Percentiles rank a stretch among this genome's conserved stretches.
These are phyloP conservation scores for Lepidocolaptes lacrymiger DNA, from an alignment of 2,797 vertebrate species.

Conservation along the genomic window DNA sequence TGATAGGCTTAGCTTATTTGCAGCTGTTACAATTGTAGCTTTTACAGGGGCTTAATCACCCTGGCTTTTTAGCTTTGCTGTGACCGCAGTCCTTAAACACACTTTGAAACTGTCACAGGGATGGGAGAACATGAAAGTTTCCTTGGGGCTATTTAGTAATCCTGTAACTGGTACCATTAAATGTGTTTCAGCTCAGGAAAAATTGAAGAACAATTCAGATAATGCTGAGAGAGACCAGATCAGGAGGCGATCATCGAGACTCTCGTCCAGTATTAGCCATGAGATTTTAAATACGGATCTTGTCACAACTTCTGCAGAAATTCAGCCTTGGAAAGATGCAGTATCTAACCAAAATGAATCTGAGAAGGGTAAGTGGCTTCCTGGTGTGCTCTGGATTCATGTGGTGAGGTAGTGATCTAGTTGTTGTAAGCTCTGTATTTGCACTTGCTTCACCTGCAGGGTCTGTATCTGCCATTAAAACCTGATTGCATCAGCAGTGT, in stretches of 20 bases:
- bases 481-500: not conserved
- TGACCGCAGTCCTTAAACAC: not conserved
- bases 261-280: conserved; percentile 67
- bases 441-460: not conserved
- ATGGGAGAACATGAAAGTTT: not conserved
- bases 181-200: conserved; percentile 75
- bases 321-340: conserved; percentile 61
- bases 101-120: not conserved
- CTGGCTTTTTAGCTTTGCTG: not conserved
- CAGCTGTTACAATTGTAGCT: not conserved
- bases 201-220: conserved; percentile 70
- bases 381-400: not conserved
- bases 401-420: not conserved
- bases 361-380: conserved; percentile 69
- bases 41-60: not conserved
- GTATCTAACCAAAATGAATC: conserved; percentile 52
- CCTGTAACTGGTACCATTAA: not conserved
- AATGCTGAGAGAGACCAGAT: conserved; percentile 73
- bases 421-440: not conserved
- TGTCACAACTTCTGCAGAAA: conserved; percentile 53
- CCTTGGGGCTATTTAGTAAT: not conserved
- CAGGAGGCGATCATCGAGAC: conserved; percentile 74
- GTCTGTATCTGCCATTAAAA: not conserved
- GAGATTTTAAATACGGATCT: conserved; percentile 67
- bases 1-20: not conserved